These are phyloP conservation scores for Hydrozoanthus gracilis DNA, from an alignment of 92 coral and sea anemone genomes.

Conservation along the genomic window DNA sequence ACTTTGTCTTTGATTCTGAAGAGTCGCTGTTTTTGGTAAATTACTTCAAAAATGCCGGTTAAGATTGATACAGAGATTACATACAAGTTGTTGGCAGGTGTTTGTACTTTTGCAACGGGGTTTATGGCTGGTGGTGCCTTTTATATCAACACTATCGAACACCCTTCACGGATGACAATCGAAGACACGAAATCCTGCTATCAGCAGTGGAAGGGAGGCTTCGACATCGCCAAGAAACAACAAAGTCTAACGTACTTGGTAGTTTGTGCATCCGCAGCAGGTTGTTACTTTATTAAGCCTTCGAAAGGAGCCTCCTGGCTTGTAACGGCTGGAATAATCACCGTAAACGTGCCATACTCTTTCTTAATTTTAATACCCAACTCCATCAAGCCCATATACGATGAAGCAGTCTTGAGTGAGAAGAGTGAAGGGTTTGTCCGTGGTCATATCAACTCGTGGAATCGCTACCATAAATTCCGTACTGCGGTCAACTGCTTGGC, in stretches of 20 bases:
- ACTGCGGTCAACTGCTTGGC: conserved; percentile 29
- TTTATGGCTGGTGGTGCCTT: conserved; percentile 30
- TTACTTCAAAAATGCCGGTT: too few species aligned
- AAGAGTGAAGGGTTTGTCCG: conserved; percentile 36
- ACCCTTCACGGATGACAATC: conserved; percentile 43
- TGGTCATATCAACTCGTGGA: conserved; percentile 42
- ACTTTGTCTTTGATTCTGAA: too few species aligned
- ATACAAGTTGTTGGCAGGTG: conserved; percentile 33
- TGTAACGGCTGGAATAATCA: conserved; percentile 38
- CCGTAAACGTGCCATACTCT: conserved; percentile 36
- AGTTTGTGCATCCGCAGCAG: conserved; percentile 16
- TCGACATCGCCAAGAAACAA: conserved; percentile 45
- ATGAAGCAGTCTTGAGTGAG: conserved; percentile 30
- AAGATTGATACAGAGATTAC: conserved; percentile 39
- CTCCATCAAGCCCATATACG: conserved; percentile 45
- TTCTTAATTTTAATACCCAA: conserved; percentile 25
- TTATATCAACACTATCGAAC: conserved; percentile 40
- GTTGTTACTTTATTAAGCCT: conserved; percentile 34
- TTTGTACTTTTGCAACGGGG: conserved; percentile 30
- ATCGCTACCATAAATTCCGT: conserved; percentile 29
- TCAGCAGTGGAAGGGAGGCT: conserved; percentile 37
- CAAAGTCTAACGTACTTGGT: conserved; percentile 26
- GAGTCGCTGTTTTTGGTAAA: too few species aligned
- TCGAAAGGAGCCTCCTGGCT: conserved; percentile 28
- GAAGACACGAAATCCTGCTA: conserved; percentile 44